A percentile compares a stretch with the other conserved stretches of the same genome.
These are phyloP conservation scores for Pseudochirops corinnae DNA, from an alignment of 2,797 vertebrate species.

Conservation along the genomic window DNA sequence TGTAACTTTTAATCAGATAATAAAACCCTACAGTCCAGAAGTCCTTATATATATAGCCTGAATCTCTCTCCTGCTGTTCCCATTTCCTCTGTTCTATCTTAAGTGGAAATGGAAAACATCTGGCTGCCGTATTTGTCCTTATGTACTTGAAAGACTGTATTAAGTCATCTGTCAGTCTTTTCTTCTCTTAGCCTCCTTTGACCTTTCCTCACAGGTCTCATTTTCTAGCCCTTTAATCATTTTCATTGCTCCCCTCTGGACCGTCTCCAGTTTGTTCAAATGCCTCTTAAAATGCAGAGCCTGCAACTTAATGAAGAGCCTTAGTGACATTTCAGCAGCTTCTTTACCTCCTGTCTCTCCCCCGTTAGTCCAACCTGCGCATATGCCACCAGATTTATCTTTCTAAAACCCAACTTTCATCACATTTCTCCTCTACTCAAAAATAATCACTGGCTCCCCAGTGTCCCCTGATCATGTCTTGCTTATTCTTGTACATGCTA, in stretches of 20 bases:
- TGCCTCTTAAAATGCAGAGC: not conserved
- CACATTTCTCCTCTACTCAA: not conserved
- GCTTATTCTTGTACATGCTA: not conserved
- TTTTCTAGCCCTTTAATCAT: not conserved
- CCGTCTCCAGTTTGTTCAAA: not conserved
- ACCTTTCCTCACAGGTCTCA: not conserved
- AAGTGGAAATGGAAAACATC: conserved; percentile 32
- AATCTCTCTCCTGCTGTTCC: not conserved
- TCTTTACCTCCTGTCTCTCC: not conserved
- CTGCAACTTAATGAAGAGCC: no score
- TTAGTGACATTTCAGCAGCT: conserved; percentile 6
- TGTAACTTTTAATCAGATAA: not conserved
- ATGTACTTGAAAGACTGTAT: not conserved
- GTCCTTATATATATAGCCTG: not conserved
- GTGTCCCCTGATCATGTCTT: not conserved
- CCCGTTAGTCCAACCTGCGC: not conserved
- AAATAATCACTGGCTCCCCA: not conserved
- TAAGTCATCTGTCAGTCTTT: not conserved
- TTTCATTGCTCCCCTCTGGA: not conserved
- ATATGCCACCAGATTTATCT: not conserved
- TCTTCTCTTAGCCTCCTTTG: not conserved
- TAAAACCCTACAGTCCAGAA: not conserved
- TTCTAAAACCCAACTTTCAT: not conserved
- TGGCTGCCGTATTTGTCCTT: not conserved
- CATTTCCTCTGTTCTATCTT: not conserved